These are phyloP conservation scores for Philonicus albiceps DNA, from an alignment of 2,888 invertebrate species.

Conservation along the genomic window DNA sequence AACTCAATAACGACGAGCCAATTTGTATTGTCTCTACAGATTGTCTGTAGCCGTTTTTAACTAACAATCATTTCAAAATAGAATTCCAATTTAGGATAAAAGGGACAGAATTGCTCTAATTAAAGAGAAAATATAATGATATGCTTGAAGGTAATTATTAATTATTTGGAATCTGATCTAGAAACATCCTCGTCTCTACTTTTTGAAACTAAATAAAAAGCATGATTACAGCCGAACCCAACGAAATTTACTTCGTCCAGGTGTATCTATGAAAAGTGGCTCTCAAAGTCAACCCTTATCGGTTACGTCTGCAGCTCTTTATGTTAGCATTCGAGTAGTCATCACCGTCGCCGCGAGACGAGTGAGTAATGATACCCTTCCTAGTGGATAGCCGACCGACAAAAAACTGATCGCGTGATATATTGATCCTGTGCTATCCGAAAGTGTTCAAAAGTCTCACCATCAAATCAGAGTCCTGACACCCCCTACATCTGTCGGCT, in stretches of 20 bases:
- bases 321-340: constrained; percentile 43
- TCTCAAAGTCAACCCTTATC: constrained; percentile 35
- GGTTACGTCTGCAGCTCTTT: constrained; percentile 32
- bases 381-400: constrained; percentile 1
- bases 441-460: constrained; percentile 29
- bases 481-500: constrained; percentile 42
- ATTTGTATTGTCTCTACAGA: too few species aligned
- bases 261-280: constrained; percentile 5
- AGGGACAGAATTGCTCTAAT: background rate
- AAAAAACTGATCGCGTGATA: constrained; percentile 41
- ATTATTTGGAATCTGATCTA: background rate
- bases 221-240: background rate
- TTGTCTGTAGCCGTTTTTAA: background rate
- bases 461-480: constrained; percentile 4
- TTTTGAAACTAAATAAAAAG: background rate
- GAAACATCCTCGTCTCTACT: background rate
- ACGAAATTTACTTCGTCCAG: background rate
- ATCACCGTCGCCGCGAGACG: constrained; percentile 28
- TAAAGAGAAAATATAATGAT: background rate
- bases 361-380: constrained; percentile 45
- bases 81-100: background rate
- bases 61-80: background rate
- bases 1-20: too few species aligned
- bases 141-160: background rate
- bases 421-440: background rate